These are phyloP conservation scores for Pantala flavescens DNA, from an alignment of 1,140 invertebrate genomes.

Conservation along the genomic window DNA sequence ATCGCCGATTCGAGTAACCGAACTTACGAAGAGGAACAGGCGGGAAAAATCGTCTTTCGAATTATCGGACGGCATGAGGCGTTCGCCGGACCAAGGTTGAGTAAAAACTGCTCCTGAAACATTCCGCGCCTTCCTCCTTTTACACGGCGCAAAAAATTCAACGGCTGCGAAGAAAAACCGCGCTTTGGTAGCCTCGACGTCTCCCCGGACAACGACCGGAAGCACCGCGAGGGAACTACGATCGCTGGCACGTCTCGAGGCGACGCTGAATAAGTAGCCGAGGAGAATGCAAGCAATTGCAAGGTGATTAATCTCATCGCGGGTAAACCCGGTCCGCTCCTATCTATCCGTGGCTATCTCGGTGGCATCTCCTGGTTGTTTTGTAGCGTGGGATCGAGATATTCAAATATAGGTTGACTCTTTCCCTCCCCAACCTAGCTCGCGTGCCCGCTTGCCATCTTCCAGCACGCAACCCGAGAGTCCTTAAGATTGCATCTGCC, in stretches of 20 bases:
- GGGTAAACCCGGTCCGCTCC: neutral
- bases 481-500: neutral
- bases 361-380: neutral
- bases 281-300: neutral
- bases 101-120: too few relatives aligned
- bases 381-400: neutral
- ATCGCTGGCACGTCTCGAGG: neutral
- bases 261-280: neutral
- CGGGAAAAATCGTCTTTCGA: too few relatives aligned
- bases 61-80: too few relatives aligned
- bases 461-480: neutral
- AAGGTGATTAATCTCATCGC: neutral
- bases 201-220: neutral
- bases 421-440: neutral
- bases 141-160: too few relatives aligned
- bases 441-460: neutral
- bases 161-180: neutral
- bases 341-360: neutral
- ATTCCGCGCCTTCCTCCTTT: too few relatives aligned
- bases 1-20: too few relatives aligned
- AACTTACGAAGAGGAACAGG: too few relatives aligned
- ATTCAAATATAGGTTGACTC: constrained; percentile 7
- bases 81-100: too few relatives aligned
- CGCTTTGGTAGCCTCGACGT: neutral
- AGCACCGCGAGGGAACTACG: neutral